Evolutionary conservation across 37 sponge, comb jelly and placozoan genomes (phyloP), one percentile per base, ranked within the genome.

Genomic region (Crambe crambe): DNA sequence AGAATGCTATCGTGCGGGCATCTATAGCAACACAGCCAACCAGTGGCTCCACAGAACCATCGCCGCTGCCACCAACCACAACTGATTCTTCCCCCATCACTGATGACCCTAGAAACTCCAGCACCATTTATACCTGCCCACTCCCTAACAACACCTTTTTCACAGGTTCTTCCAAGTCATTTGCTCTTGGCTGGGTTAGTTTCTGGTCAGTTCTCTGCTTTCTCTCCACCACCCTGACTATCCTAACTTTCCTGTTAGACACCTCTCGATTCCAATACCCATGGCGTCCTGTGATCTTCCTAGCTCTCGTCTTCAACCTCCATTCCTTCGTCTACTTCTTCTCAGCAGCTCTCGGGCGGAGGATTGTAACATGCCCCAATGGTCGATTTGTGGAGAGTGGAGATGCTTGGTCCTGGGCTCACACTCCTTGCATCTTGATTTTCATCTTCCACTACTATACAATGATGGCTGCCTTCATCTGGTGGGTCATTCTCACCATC

Each of bases 401-500:
- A 51, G 42, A 30, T 40, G 21, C 72, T 0, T 92, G 92, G 92
- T 37, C 42, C 63, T 87, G 85, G 88, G 58, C 29, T 3, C 83
- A 86, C 58, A 68, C 81, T 22, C 90, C 90, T 12, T 94, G 95
- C 37, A 69, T 90, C 41, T 17, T 90, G 22, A 76, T 81, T 30
- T 90, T 87, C 54, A 37, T 43, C 2, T 43, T 90, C 2, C 89
- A 90, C 54, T 94, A 91, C 54, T 94, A 87, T 76, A 75, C 89
- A 5, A 80, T 83, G 83, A 83, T 94, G 76, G 85, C 95, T 1
- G 80, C 90, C 31, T 89, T 87, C 58, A 61, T 85, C 70, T 91
- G 95, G 95, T 96, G 97, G 97, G 86, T 96, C 2, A 58, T 90
- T 31, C 87, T 96, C 42, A 86, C 91, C 34, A 59, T 96, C 31